A percentile compares a stretch with the other conserved stretches of the same genome.
Conservation (phyloP, 2,888 invertebrate species). For the Salticus scenicus region DNA sequence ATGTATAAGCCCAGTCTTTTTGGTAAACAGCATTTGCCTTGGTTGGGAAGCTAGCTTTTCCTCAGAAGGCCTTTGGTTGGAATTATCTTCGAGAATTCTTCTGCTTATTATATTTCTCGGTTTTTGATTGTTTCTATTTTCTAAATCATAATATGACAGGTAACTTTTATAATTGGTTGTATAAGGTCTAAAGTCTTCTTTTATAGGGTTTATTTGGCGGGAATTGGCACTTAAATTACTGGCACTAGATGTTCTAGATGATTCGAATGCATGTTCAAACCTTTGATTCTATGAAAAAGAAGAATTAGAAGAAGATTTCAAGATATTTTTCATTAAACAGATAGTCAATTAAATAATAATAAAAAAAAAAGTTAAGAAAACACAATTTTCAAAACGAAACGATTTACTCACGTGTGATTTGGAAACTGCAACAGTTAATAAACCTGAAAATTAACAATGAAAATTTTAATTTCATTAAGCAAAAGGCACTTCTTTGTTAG, state of each 20-base stretch:
- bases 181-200: too few species aligned
- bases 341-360: too few species aligned
- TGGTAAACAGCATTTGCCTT: background rate
- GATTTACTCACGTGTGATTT: background rate
- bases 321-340: too few species aligned
- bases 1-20: background rate
- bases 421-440: background rate
- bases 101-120: background rate
- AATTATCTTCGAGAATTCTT: background rate
- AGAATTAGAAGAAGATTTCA: too few species aligned
- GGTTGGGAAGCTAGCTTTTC: too few species aligned
- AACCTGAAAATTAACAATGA: background rate
- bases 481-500: too few species aligned
- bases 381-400: too few species aligned
- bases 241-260: constrained; percentile 26
- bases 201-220: background rate
- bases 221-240: constrained; percentile 43
- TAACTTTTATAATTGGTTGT: background rate
- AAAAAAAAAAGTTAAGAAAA: too few species aligned
- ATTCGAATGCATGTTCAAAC: constrained; percentile 25
- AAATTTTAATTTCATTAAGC: too few species aligned
- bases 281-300: background rate
- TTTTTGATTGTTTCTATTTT: background rate
- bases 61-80: background rate
- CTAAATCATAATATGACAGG: background rate